Base-by-base conservation (phyloP, 2,797 vertebrate species). In the Pangasius djambal region DNA sequence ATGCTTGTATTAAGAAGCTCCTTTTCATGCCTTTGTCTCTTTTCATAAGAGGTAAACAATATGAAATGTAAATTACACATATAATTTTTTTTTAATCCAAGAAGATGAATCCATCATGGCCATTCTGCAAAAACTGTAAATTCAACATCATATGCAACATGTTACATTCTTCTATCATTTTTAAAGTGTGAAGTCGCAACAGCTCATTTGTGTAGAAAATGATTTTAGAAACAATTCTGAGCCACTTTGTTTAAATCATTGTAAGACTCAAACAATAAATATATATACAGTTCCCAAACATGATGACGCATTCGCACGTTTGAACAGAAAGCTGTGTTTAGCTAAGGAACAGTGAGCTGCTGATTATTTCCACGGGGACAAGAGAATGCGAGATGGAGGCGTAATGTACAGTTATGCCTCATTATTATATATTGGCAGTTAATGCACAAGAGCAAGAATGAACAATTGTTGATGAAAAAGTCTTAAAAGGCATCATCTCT, bases 11-110 rank as follows among this genome's bases (percentile, higher is more conserved):
- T 91, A 87, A 83, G 89, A 16, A 83, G 85, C 75, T 86, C 75
- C 86, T 88, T 90, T 90, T 85, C 83, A 87, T 31, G 88, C 89
- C 81, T 85, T 86, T 81, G 85, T 85, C 77, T 75, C 79, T 88
- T 87, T 88, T 72, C 83, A 59, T 12, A 70, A 69, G 50, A 34
- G 75, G 82, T 83, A 77, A 83, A 89, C 87, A 88, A 85, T 31
- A 48, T 57, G 84, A 86, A 91, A 88, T 77, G 85, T 83, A 87
- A 89, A 89, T 86, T 77, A 72, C 81, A 75, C 74, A 70, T 31
- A 63, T 63, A 59, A 31, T 34, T 63, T 65, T n/a, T 84, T 31
- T 44, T 40, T n/a, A 48, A 79, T 75, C 75, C 77, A 84, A 37
- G 72, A 72, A 63, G n/a, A 59, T 16, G 13, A 87, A 79, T 87